These are phyloP conservation scores for Pinna nobilis DNA, from an alignment of 1,140 invertebrate species.

Conservation along the genomic window DNA sequence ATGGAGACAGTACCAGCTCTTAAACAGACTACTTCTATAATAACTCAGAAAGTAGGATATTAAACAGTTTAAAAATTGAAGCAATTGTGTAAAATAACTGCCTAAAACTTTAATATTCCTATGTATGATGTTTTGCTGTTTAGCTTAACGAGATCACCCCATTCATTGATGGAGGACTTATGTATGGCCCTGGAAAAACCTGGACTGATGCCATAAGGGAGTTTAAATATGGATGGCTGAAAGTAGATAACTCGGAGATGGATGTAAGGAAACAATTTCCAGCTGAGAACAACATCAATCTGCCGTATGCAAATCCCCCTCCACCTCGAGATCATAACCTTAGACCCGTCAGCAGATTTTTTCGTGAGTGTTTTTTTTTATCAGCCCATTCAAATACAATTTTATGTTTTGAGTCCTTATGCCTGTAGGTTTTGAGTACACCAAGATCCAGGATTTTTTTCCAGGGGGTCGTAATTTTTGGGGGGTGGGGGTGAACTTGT, in stretches of 20 bases:
- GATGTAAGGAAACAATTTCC: constrained; percentile 74
- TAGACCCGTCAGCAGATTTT: constrained; percentile 76
- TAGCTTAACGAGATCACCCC: constrained; percentile 80
- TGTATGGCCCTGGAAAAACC: constrained; percentile 79
- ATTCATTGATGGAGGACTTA: constrained; percentile 78
- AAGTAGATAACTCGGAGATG: not conserved
- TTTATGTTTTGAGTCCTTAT: not conserved
- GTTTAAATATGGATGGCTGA: constrained; percentile 75
- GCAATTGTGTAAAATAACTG: not conserved
- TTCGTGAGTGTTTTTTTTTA: constrained; percentile 77
- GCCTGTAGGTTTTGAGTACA: not conserved
- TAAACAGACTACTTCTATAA: not conserved
- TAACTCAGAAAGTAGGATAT: not conserved
- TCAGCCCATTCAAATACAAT: not conserved
- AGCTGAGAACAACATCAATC: constrained; percentile 75
- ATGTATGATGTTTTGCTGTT: not conserved
- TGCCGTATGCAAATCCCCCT: constrained; percentile 80
- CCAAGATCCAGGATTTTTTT: not conserved
- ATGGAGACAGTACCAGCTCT: not conserved
- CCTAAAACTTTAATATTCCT: not conserved
- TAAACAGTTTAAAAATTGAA: not conserved
- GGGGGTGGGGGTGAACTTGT: not conserved
- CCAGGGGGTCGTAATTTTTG: not conserved
- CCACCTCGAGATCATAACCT: constrained; percentile 76
- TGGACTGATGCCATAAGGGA: constrained; percentile 78